Base-by-base conservation (phyloP, 53 echinoderm and acorn worm species). In the Crossaster papposus region DNA sequence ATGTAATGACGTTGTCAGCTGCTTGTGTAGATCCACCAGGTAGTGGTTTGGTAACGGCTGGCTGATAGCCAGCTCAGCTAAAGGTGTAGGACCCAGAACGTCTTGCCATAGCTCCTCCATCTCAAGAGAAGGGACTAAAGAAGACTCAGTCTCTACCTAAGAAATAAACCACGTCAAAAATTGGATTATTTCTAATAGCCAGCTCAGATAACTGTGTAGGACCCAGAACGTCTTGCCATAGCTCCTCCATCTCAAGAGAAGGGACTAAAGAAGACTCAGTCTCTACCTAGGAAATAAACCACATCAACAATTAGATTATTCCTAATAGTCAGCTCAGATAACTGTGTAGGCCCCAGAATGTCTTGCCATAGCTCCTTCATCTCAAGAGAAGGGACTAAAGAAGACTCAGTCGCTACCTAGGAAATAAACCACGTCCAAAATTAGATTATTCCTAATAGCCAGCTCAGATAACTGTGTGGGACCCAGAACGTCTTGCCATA, bases 41-140 rank as follows among this genome's bases (percentile, higher is more conserved):
- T 90, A 82, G 82, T 96, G 94, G 81, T 96, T 96, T 34, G 93
- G 90, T 55, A 92, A 90, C 34, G 96, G 89, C 79, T 96, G 99
- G 86, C 88, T 89, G 83, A 93, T 80, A 20, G 99, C 99, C 20
- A 99, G 89, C 77, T 95, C 96, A 20, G 93, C 95, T 72, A 99
- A 84, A 31, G 99, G 94, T 54, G 99, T 92, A 1, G 99, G 96
- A 63, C 99, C 99, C 77, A 94, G 95, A 30, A 95, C 92, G 38
- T 80, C 89, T 77, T 96, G 99, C 99, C 98, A 99, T 8, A 92
- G 89, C 54, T 99, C 99, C 70, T 99, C 99, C 13, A 96, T 85
- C 36, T 94, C 94, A 64, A 96, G 92, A 53, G 92, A 89, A 5
- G 99, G 99, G 0, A 90, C 94, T 75, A 94, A 85, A 1, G 95